These are phyloP conservation scores for Lates calcarifer DNA, from an alignment of 2,113 vertebrate genomes.

Conservation along the genomic window DNA sequence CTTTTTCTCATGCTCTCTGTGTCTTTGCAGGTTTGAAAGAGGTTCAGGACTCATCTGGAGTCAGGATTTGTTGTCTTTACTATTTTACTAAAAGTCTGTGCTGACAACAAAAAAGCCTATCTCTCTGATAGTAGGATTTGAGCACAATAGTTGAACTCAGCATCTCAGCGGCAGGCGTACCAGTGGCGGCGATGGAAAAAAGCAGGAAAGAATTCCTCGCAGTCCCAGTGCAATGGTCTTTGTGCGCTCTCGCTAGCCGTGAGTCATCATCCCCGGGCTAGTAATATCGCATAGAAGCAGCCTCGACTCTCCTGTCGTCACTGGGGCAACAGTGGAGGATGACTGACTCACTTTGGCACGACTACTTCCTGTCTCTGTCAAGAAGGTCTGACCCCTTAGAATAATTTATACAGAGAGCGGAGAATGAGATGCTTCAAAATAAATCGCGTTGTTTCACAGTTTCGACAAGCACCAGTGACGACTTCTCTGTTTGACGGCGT, in stretches of 20 bases:
- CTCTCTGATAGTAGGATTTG: background rate
- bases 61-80: background rate
- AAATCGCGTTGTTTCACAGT: conserved; percentile 36
- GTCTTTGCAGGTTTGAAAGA: conserved; percentile 13
- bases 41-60: background rate
- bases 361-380: conserved; percentile 28
- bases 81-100: background rate
- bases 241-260: conserved; percentile 33
- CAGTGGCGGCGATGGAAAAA: background rate
- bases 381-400: conserved; percentile 23
- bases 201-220: conserved; percentile 25
- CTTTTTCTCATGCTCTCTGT: conserved; percentile 61
- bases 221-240: conserved; percentile 33
- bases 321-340: conserved; percentile 51
- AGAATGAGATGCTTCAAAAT: conserved; percentile 2
- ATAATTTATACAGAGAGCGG: background rate
- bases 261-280: conserved; percentile 74
- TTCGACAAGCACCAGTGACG: conserved; percentile 17
- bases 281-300: conserved; percentile 61
- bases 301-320: conserved; percentile 50
- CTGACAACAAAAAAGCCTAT: background rate
- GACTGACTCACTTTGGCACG: conserved; percentile 56
- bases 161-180: conserved; percentile 19
- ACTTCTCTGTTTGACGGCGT: conserved; percentile 8
- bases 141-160: background rate